phyloP scores from a whole-genome alignment of 2,113 vertebrate species.

The Empidonax alnorum region DNA sequence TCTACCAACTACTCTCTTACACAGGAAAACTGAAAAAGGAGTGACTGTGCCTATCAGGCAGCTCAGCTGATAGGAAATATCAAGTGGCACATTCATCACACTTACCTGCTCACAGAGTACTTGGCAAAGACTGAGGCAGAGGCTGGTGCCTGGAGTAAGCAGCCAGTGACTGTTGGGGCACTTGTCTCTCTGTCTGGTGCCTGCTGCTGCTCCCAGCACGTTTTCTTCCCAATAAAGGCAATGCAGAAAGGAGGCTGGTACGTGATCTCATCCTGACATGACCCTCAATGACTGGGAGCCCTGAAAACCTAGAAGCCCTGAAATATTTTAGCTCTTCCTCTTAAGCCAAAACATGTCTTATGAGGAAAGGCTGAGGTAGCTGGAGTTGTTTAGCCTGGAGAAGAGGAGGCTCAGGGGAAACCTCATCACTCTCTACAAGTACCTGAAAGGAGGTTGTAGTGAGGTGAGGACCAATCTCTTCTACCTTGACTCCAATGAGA shows the following conservation, averaged over 20 bases:
- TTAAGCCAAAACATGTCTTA: too few species aligned
- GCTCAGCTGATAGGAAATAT: background rate
- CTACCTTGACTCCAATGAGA: background rate
- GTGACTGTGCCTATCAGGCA: background rate
- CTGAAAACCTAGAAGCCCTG: background rate
- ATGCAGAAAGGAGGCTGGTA: background rate
- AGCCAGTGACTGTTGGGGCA: rapidly evolving
- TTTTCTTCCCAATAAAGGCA: background rate
- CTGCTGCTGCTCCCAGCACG: background rate
- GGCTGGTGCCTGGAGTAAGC: background rate
- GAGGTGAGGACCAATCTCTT: background rate
- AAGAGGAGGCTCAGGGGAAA: background rate
- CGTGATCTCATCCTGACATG: background rate
- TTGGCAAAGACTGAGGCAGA: background rate
- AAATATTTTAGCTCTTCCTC: background rate
- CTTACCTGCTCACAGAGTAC: background rate
- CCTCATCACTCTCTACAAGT: background rate
- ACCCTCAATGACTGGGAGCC: background rate
- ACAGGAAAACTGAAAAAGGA: background rate
- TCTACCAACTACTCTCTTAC: background rate
- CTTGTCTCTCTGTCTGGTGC: background rate
- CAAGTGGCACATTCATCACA: background rate
- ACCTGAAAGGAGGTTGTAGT: background rate
- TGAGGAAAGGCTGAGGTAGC: background rate
- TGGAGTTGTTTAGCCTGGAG: background rate